Evolutionary conservation across 2,113 vertebrate species (phyloP).

Genomic region (Microcebus tavaratra): DNA sequence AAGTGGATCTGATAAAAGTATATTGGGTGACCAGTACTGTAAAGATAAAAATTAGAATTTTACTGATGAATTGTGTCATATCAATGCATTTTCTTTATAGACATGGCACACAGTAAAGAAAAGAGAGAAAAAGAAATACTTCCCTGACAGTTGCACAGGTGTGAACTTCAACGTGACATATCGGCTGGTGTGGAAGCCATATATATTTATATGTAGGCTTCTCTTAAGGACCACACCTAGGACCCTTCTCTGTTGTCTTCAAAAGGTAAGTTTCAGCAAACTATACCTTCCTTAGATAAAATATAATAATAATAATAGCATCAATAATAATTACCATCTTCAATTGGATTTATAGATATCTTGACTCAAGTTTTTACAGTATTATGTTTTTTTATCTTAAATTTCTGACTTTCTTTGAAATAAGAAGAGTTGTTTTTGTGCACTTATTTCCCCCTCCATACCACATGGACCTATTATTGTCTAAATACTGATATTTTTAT

Average conservation of each 20-base stretch:
- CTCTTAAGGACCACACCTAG: neutral
- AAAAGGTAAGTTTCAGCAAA: neutral
- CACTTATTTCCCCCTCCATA: neutral
- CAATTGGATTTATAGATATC: neutral
- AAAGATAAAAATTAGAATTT: neutral
- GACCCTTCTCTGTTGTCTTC: neutral
- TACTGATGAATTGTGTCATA: neutral
- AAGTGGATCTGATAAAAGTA: neutral
- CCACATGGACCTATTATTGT: neutral
- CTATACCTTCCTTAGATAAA: neutral
- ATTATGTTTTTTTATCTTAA: neutral
- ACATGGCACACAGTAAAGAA: neutral
- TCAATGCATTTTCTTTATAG: neutral
- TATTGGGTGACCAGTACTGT: neutral
- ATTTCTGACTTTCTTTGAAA: neutral
- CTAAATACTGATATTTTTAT: neutral
- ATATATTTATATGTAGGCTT: neutral
- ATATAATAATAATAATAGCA: neutral
- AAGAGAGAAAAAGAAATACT: neutral
- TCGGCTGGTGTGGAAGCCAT: neutral
- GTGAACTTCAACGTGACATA: neutral
- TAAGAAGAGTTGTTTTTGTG: neutral
- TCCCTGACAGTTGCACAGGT: neutral
- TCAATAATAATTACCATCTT: neutral
- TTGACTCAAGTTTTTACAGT: neutral